A percentile compares a stretch with the other conserved stretches of the same genome.
Conservation (phyloP, 2,797 vertebrate genomes). For the Rhynchonycteris naso region DNA sequence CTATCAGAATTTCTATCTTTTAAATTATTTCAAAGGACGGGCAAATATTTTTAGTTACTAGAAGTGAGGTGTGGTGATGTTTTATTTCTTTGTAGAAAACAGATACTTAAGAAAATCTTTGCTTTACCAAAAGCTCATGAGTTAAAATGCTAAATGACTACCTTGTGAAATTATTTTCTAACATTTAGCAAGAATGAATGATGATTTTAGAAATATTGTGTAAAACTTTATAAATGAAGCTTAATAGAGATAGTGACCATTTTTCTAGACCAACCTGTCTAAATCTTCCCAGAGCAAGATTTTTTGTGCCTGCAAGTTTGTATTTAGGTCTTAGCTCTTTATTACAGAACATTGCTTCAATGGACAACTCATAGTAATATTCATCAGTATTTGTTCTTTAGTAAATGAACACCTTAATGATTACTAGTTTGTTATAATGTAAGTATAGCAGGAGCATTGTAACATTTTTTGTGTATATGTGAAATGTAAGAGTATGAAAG, state of each 20-base stretch:
- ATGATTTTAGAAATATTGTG: neutral
- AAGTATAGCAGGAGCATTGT: neutral
- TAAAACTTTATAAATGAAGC: neutral
- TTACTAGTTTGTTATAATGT: neutral
- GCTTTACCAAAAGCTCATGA: neutral
- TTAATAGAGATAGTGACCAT: neutral
- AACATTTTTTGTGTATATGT: neutral
- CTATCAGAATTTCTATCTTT: neutral
- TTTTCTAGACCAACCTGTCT: neutral
- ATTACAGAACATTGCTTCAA: neutral
- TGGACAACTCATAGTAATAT: neutral
- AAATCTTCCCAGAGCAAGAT: neutral
- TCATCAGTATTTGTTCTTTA: neutral
- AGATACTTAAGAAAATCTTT: neutral
- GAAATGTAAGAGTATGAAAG: neutral
- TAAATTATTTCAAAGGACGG: neutral
- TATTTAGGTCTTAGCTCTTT: neutral
- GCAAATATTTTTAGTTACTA: neutral
- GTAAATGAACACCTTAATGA: neutral
- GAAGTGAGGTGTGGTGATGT: neutral
- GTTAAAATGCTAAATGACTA: neutral
- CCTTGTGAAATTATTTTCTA: neutral
- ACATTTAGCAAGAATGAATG: neutral
- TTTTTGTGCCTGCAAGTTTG: neutral
- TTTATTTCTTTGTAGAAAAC: constrained; percentile 5